Conservation (phyloP, 2,888 invertebrate species). For the Cataglyphis rosenhaueri region DNA sequence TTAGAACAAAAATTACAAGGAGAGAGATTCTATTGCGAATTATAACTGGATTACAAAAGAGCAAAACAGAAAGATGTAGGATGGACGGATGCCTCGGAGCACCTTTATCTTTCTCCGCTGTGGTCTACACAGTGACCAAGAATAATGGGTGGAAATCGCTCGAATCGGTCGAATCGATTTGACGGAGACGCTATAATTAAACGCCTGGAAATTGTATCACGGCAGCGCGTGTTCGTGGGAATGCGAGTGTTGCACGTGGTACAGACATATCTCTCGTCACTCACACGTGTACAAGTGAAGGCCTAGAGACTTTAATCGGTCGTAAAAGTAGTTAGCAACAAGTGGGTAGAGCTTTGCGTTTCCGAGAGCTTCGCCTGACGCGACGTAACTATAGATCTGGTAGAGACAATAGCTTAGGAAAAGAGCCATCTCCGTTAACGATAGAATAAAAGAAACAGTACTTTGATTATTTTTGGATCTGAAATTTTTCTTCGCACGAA, state of each 20-base stretch:
- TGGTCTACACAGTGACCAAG: not conserved
- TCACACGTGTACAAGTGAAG: constrained; percentile 28
- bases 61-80: not conserved
- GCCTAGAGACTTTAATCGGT: constrained; percentile 64
- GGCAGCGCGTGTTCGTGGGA: constrained; percentile 36
- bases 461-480: not conserved
- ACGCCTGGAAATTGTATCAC: constrained; percentile 49
- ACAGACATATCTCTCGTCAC: constrained; percentile 33
- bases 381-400: constrained; percentile 26
- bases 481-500: not conserved
- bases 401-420: constrained; percentile 31
- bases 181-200: constrained; percentile 37
- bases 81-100: not conserved
- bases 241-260: constrained; percentile 17
- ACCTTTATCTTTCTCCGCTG: not conserved
- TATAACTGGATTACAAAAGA: not conserved
- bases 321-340: constrained; percentile 68
- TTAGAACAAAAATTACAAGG: not conserved
- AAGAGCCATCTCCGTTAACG: not conserved
- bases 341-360: constrained; percentile 63
- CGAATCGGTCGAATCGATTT: constrained; percentile 36
- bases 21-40: not conserved
- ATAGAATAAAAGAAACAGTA: not conserved
- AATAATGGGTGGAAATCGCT: constrained; percentile 39
- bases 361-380: constrained; percentile 52